Evolutionary conservation across 2,113 vertebrate species (phyloP).

Genomic region (Tylochromis polylepis): DNA sequence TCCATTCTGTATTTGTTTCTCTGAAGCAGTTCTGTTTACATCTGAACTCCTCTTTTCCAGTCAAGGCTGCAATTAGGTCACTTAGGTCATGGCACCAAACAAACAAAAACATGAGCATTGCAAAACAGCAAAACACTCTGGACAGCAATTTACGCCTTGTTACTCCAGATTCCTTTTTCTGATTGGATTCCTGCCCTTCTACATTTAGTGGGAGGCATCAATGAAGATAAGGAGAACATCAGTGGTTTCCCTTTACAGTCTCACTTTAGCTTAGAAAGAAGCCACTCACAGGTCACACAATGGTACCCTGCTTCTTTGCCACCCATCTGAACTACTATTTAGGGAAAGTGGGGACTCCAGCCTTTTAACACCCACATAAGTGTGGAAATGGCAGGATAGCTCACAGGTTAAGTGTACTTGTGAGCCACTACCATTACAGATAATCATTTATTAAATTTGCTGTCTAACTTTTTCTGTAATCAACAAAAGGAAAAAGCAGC

Average conservation of each 20-base stretch:
- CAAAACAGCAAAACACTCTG: not conserved
- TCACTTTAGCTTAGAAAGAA: conserved; percentile 26
- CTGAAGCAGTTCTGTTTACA: not conserved
- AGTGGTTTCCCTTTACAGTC: conserved; percentile 23
- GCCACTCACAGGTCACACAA: not conserved
- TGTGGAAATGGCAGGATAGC: conserved; percentile 18
- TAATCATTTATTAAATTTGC: conserved; percentile 39
- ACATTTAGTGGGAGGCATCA: conserved; percentile 31
- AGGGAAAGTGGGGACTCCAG: not conserved
- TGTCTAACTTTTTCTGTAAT: not conserved
- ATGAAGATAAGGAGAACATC: conserved; percentile 21
- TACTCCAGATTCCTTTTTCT: conserved; percentile 28
- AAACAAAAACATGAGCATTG: not conserved
- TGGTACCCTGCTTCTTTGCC: not conserved
- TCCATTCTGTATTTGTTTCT: not conserved
- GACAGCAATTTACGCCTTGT: conserved; percentile 26
- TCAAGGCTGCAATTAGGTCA: conserved; percentile 23
- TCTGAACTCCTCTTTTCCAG: not conserved
- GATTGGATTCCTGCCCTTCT: conserved; percentile 48
- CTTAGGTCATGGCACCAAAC: conserved; percentile 5
- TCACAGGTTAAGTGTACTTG: conserved; percentile 16
- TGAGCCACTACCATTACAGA: conserved; percentile 16
- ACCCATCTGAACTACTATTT: conserved; percentile 10
- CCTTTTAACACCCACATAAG: conserved; percentile 8
- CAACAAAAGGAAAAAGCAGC: not conserved